Base-by-base conservation (phyloP, 2,113 vertebrate genomes). In the Lophius piscatorius region DNA sequence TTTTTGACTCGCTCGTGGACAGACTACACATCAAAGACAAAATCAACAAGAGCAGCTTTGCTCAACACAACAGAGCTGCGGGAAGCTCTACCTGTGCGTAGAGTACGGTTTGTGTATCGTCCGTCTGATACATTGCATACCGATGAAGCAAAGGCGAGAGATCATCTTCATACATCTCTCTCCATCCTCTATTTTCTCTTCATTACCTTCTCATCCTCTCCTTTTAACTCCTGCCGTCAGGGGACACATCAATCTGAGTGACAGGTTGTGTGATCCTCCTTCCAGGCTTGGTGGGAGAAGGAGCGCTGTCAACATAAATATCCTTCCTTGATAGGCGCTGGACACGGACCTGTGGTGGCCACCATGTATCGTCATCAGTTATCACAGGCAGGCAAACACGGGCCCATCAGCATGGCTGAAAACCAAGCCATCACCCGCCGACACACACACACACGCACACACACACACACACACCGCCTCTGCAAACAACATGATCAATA, bases 301-400 rank as follows among this genome's bases (percentile, higher is more conserved):
- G 76, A 82, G 71, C 0, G 5, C 80, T 81, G 87, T 89, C 87
- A 88, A 75, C 84, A 84, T 73, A 70, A 83, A 89, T 87, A 81
- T 78, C 57, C 66, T 68, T 82, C 56, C 40, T n/a, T 67, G 54
- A 59, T 57, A 55, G 6, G 4, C 13, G 16, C 62, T 23, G 50
- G 77, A 59, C 70, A 55, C 29, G 22, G 76, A 81, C 73, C 61
- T 35, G 68, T 73, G 67, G 1, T 2, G 66, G 76, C 72, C 78
- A 60, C 78, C 76, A 36, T 71, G 72, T 70, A 63, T 81, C 70
- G 62, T 74, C 60, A 45, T 65, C 56, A 54, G 28, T 39, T 63
- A 84, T 48, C 49, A 24, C 49, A 33, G 50, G 51, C 17, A 16
- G 52, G 21, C 17, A 63, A 58, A 67, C 51, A 41, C 1, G 48